A percentile compares a stretch with the other conserved stretches of the same genome.
phyloP scores from a whole-genome alignment of 2,797 vertebrate species.

The Sparidentex hasta region DNA sequence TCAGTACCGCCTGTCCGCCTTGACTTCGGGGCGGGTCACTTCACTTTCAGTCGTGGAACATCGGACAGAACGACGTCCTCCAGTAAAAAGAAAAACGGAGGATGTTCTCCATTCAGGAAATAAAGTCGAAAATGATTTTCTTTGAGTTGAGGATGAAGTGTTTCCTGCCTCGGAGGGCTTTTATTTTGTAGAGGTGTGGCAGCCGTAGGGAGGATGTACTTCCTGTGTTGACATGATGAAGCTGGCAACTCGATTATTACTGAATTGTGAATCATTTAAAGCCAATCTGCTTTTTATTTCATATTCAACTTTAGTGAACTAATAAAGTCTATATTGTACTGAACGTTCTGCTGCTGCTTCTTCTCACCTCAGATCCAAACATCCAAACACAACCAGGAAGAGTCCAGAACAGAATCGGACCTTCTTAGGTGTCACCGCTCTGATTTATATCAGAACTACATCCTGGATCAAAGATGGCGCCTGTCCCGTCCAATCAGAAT shows the following conservation, averaged over 20 bases:
- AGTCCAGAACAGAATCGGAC: no score
- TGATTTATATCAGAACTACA: no score
- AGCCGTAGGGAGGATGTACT: slow-evolving; percentile 50
- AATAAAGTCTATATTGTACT: slow-evolving; percentile 87
- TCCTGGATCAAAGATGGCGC: no score
- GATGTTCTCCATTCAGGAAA: background rate
- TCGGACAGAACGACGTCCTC: background rate
- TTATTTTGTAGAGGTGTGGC: slow-evolving; percentile 60
- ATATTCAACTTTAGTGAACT: slow-evolving; percentile 81
- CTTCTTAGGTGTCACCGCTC: no score
- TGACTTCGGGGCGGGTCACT: background rate
- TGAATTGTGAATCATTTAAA: slow-evolving; percentile 80
- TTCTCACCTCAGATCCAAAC: background rate
- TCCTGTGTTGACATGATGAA: slow-evolving; percentile 71
- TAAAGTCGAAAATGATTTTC: background rate
- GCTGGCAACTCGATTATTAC: slow-evolving; percentile 60
- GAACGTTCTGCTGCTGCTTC: slow-evolving; percentile 54
- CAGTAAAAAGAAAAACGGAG: background rate
- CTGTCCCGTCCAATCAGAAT: no score
- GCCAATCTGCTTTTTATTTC: slow-evolving; percentile 79
- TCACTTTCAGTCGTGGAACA: background rate
- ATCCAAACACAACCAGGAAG: no score
- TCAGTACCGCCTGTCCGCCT: slow-evolving; percentile 27
- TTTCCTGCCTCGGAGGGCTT: slow-evolving; percentile 27
- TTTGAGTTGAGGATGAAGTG: slow-evolving; percentile 25